Evolutionary conservation across 1,140 invertebrate genomes (phyloP), one percentile per base, ranked within the genome.

Genomic region (Ceratina japonica): DNA sequence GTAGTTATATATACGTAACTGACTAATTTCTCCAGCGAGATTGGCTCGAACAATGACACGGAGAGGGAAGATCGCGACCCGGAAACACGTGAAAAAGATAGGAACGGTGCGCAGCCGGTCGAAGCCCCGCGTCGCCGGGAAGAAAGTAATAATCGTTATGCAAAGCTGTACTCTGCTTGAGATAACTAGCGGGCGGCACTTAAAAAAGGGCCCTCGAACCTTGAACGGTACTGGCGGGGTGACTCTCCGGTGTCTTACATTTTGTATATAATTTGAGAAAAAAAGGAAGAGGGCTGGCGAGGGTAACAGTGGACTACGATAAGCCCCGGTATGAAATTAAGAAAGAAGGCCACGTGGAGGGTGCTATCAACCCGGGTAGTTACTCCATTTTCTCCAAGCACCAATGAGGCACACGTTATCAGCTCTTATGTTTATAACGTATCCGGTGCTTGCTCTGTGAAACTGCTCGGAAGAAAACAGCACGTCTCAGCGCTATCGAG

Each of bases 61-160:
- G 58, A 49, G n/a, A 10, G 52, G 37, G 20, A 15, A 12, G 24
- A n/a, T 22, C 13, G 56, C 18, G 52, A 37, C 66, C 24, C 44
- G 31, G 22, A 77, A 74, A 75, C 44, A 68, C 51, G 31, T 27
- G 74, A 51, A 37, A 64, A 69, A 85, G 62, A 75, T 81, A 78
- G 16, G 49, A 65, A 85, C 61, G 58, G 44, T n/a, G 20, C 16
- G 37, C 44, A 52, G 68, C 18, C 20, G 72, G 44, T 75, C 63
- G 74, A 81, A 82, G n/a, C n/a, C 22, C 37, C 37, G 3, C 80
- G 52, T 74, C 66, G 66, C 27, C 13, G 62, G 69, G 44, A 85
- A 83, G 78, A 86, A 83, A 87, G 86, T 82, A 83, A 88, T 88
- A 87, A 87, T 88, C 87, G 75, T 88, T 88, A 88, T 88, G 87